Percentiles rank a stretch among this genome's conserved stretches.
phyloP scores from a whole-genome alignment of 1,140 invertebrate species.

The Bombus fervidus region DNA sequence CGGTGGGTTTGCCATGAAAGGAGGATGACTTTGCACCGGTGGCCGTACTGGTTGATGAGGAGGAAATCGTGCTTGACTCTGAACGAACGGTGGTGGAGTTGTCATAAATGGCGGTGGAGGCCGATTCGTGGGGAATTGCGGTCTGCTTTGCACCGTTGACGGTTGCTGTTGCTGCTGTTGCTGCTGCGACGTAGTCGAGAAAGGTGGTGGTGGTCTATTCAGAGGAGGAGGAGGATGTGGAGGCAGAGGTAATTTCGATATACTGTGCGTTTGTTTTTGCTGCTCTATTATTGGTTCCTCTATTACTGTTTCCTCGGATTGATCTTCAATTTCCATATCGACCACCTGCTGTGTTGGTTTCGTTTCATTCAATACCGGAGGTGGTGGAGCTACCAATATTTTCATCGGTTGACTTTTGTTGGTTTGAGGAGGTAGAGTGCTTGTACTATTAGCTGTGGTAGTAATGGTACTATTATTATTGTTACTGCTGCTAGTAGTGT shows the following conservation, averaged over 20 bases:
- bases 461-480: constrained; percentile 39
- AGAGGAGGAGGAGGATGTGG: constrained; percentile 58
- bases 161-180: constrained; percentile 31
- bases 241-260: constrained; percentile 56
- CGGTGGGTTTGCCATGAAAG: constrained; percentile 59
- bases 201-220: constrained; percentile 56
- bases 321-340: constrained; percentile 83
- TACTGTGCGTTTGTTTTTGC: constrained; percentile 53
- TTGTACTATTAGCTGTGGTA: constrained; percentile 47
- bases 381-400: constrained; percentile 78
- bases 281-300: constrained; percentile 72
- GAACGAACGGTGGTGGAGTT: constrained; percentile 73
- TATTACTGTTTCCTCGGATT: constrained; percentile 77
- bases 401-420: constrained; percentile 71
- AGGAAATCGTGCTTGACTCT: constrained; percentile 61
- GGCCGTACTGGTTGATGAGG: constrained; percentile 60
- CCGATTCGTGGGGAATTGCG: constrained; percentile 64
- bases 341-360: constrained; percentile 73
- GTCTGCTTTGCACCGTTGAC: constrained; percentile 43
- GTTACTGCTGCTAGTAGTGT: neutral
- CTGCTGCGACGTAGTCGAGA: constrained; percentile 15
- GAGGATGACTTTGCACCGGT: constrained; percentile 42
- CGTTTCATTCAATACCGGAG: constrained; percentile 73
- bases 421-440: neutral
- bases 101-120: constrained; percentile 62